Percentiles rank a stretch among this genome's conserved stretches.
Evolutionary conservation across 2,888 invertebrate species (phyloP).

Genomic region (Mantis religiosa): DNA sequence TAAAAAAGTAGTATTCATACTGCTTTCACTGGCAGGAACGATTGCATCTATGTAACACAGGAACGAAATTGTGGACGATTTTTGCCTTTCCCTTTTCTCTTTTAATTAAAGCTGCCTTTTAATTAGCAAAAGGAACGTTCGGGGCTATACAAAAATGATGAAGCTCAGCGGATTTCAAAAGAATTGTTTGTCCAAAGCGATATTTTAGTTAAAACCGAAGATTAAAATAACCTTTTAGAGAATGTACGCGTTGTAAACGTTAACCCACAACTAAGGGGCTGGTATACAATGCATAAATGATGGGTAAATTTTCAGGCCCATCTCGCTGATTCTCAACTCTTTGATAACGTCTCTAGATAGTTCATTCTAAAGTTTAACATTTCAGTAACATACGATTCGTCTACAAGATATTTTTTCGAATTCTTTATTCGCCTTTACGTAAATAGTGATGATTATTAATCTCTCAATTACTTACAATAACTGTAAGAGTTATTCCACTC

Average conservation of each 20-base stretch:
- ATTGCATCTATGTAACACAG: too few relatives aligned
- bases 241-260: background rate
- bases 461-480: too few relatives aligned
- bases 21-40: too few relatives aligned
- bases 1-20: too few relatives aligned
- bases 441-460: too few relatives aligned
- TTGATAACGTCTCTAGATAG: too few relatives aligned
- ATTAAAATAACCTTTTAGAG: background rate
- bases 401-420: too few relatives aligned
- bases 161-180: background rate
- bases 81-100: background rate
- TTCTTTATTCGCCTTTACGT: too few relatives aligned
- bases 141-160: background rate
- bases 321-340: too few relatives aligned
- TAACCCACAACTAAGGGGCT: background rate
- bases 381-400: too few relatives aligned
- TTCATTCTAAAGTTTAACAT: too few relatives aligned
- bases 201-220: background rate
- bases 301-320: background rate
- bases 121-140: background rate
- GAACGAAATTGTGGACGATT: background rate
- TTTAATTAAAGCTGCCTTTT: background rate
- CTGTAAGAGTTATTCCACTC: too few relatives aligned
- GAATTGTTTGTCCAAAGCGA: background rate
- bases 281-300: background rate